Conservation (phyloP, 2,888 invertebrate genomes). For the Cheilosia grossa region DNA sequence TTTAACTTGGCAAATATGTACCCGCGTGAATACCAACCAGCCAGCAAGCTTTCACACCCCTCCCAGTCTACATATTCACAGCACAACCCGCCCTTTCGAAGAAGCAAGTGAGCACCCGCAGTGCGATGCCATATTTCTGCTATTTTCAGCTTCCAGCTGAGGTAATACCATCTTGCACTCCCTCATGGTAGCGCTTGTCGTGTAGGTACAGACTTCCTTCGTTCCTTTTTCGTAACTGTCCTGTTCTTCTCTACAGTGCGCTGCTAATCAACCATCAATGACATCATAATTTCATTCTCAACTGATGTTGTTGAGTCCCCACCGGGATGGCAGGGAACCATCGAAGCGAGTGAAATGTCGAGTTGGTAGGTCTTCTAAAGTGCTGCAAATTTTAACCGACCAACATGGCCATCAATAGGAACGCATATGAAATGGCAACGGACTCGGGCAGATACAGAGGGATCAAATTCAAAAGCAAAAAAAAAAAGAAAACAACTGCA, state of each 20-base stretch:
- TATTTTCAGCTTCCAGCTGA: constrained; percentile 72
- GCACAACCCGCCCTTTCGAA: constrained; percentile 30
- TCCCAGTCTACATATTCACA: no score
- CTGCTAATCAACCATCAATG: constrained; percentile 61
- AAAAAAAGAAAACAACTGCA: constrained; percentile 2
- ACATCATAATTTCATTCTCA: constrained; percentile 66
- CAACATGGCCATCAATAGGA: constrained; percentile 10
- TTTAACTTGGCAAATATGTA: constrained; percentile 69
- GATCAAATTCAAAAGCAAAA: background rate
- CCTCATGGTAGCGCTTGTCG: constrained; percentile 11
- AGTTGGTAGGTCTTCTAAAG: constrained; percentile 4
- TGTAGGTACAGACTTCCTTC: constrained; percentile 7
- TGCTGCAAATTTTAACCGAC: constrained; percentile 38
- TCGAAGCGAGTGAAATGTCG: constrained; percentile 37
- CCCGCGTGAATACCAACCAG: constrained; percentile 56
- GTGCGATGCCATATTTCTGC: constrained; percentile 64
- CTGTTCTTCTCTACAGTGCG: constrained; percentile 11
- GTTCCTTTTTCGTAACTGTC: constrained; percentile 34
- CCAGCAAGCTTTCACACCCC: background rate
- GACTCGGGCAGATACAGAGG: constrained; percentile 25
- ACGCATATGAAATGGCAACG: constrained; percentile 7
- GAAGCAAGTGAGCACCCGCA: constrained; percentile 23
- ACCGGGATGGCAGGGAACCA: constrained; percentile 35
- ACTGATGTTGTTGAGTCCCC: constrained; percentile 13
- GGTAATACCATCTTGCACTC: constrained; percentile 61